Evolutionary conservation across 2,888 invertebrate genomes (phyloP).

Genomic region (Dusona sp.): DNA sequence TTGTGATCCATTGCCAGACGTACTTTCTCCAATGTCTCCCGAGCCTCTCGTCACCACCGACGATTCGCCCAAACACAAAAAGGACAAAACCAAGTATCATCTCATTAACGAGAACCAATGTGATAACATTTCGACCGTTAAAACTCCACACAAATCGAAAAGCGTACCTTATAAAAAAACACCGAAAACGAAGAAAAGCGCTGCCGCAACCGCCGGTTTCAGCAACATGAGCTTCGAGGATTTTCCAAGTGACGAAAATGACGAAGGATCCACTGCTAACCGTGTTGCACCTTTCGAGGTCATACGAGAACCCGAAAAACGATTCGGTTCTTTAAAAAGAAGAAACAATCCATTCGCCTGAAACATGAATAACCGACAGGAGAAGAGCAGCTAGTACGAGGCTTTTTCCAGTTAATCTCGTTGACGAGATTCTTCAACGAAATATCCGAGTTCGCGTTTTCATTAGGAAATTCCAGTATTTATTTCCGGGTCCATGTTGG

Average conservation of each 20-base stretch:
- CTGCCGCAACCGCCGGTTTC: constrained; percentile 86
- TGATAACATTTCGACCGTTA: constrained; percentile 81
- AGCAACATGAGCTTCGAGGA: constrained; percentile 92
- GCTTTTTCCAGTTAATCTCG: constrained; percentile 58
- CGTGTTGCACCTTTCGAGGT: constrained; percentile 88
- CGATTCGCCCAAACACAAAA: constrained; percentile 80
- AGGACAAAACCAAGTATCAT: constrained; percentile 85
- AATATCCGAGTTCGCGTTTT: neutral
- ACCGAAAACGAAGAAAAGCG: constrained; percentile 74
- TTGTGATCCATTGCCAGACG: constrained; percentile 71
- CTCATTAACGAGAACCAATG: constrained; percentile 85
- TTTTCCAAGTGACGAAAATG: constrained; percentile 88
- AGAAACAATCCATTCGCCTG: constrained; percentile 85
- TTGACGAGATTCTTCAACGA: constrained; percentile 6
- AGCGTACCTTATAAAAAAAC: constrained; percentile 75
- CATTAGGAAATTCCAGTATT: neutral
- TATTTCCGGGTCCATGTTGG: neutral
- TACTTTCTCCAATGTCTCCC: constrained; percentile 79
- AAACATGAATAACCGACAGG: constrained; percentile 65
- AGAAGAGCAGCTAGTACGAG: constrained; percentile 54
- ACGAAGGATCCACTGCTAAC: constrained; percentile 79
- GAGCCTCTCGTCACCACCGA: constrained; percentile 78
- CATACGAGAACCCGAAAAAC: constrained; percentile 84
- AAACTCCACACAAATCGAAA: constrained; percentile 79
- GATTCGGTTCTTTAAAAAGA: constrained; percentile 84